Conservation (phyloP, 2,888 invertebrate species). For the Charanyca ferruginea region DNA sequence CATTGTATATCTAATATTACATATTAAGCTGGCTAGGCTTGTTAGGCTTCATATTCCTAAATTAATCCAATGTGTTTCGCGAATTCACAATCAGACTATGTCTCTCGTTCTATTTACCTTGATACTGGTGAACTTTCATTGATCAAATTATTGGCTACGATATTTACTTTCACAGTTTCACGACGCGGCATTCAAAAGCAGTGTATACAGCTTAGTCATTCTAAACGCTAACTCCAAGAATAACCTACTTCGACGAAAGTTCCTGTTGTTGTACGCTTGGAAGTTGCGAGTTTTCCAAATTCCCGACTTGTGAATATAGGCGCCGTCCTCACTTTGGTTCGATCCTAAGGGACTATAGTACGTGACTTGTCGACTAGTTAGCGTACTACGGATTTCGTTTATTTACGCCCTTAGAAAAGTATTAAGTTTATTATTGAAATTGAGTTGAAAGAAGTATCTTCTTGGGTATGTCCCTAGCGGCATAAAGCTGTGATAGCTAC, state of each 20-base stretch:
- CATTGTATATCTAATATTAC: too few species aligned
- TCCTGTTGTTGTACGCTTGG: slow-evolving; percentile 51
- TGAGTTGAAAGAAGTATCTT: slow-evolving; percentile 12
- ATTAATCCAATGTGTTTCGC: not conserved
- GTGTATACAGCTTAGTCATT: slow-evolving; percentile 34
- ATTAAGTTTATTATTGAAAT: slow-evolving; percentile 43
- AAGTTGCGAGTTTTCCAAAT: slow-evolving; percentile 57
- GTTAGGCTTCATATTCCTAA: not conserved
- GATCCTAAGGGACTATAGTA: slow-evolving; percentile 52
- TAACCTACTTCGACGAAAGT: slow-evolving; percentile 53
- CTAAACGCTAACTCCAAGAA: slow-evolving; percentile 46
- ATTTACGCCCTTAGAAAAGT: slow-evolving; percentile 52
- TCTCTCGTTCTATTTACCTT: not conserved
- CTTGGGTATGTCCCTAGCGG: not conserved
- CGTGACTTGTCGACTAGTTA: slow-evolving; percentile 64
- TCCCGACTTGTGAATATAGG: slow-evolving; percentile 43
- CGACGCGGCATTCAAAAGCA: slow-evolving; percentile 24
- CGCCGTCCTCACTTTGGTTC: slow-evolving; percentile 43
- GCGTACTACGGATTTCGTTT: slow-evolving; percentile 45
- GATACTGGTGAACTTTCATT: slow-evolving; percentile 3
- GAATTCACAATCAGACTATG: not conserved
- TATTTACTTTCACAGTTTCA: slow-evolving; percentile 21
- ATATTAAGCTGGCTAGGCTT: too few species aligned
- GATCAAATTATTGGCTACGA: slow-evolving; percentile 15
- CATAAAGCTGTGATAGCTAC: not conserved